Evolutionary conservation across 2,888 invertebrate genomes (phyloP).

Genomic region (Sphaerophoria rueppellii): DNA sequence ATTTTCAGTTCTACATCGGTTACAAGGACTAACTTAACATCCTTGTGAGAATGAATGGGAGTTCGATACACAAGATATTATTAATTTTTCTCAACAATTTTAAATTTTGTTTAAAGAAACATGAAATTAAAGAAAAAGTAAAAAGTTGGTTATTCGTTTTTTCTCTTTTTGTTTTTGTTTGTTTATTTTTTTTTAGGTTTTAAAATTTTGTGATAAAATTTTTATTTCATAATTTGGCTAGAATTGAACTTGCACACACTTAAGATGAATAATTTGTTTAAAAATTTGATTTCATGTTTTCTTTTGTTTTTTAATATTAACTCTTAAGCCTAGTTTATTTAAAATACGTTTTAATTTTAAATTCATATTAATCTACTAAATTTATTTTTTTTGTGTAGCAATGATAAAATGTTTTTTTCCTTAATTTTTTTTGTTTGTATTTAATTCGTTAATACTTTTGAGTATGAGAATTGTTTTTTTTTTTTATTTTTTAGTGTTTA

Average conservation of each 20-base stretch:
- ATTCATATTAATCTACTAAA: conserved; percentile 66
- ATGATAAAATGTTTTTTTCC: conserved; percentile 46
- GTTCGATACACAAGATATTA: too few relatives aligned
- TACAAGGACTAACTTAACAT: conserved; percentile 35
- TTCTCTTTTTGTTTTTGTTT: not conserved
- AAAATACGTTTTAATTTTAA: conserved; percentile 41
- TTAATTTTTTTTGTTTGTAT: conserved; percentile 33
- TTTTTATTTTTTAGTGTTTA: not conserved
- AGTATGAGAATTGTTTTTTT: conserved; percentile 66
- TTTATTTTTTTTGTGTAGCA: conserved; percentile 41
- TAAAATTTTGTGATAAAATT: conserved; percentile 41
- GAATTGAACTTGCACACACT: conserved; percentile 66
- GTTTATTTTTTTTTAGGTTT: conserved; percentile 18
- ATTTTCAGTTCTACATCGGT: conserved; percentile 67
- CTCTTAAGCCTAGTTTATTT: conserved; percentile 53
- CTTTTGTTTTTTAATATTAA: conserved; percentile 41
- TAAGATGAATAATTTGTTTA: conserved; percentile 35
- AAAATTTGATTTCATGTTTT: conserved; percentile 16
- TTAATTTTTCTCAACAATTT: too few relatives aligned
- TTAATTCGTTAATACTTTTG: conserved; percentile 68
- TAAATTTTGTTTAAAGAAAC: conserved; percentile 12
- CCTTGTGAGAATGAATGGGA: not conserved
- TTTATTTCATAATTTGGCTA: conserved; percentile 66
- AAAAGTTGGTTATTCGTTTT: not conserved
- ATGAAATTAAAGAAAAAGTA: conserved; percentile 5